phyloP scores from a whole-genome alignment of 2,888 invertebrate genomes.

The Heliconius aoede region DNA sequence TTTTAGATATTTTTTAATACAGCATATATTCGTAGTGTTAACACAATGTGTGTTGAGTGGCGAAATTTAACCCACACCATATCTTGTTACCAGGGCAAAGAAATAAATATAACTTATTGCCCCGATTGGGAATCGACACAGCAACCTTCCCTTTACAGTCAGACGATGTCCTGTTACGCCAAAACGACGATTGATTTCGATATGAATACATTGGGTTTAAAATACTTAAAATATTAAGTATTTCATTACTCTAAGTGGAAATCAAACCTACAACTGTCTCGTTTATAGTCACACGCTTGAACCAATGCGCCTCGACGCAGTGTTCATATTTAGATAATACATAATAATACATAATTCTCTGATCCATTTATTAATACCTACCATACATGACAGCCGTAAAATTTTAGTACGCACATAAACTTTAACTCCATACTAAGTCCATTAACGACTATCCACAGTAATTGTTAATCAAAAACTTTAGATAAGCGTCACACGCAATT shows the following conservation, averaged over 20 bases:
- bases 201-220: background rate
- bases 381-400: slow-evolving; percentile 2
- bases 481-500: slow-evolving; percentile 23
- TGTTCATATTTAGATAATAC: background rate
- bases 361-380: slow-evolving; percentile 2
- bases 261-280: background rate
- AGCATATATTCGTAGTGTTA: no score
- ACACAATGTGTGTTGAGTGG: no score
- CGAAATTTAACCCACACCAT: no score
- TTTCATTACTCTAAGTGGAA: background rate
- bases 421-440: slow-evolving; percentile 15
- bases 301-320: background rate
- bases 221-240: background rate
- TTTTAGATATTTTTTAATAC: background rate
- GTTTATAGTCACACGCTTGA: background rate
- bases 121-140: no score
- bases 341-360: background rate
- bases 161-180: no score
- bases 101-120: no score
- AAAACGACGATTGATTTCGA: no score
- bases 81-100: no score
- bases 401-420: slow-evolving; percentile 16
- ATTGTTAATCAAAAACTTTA: slow-evolving; percentile 31
- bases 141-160: no score
- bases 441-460: slow-evolving; percentile 19